Percentiles rank a stretch among this genome's conserved stretches.
phyloP scores from a whole-genome alignment of 2,797 vertebrate genomes.

The Clarias laeviceps region DNA sequence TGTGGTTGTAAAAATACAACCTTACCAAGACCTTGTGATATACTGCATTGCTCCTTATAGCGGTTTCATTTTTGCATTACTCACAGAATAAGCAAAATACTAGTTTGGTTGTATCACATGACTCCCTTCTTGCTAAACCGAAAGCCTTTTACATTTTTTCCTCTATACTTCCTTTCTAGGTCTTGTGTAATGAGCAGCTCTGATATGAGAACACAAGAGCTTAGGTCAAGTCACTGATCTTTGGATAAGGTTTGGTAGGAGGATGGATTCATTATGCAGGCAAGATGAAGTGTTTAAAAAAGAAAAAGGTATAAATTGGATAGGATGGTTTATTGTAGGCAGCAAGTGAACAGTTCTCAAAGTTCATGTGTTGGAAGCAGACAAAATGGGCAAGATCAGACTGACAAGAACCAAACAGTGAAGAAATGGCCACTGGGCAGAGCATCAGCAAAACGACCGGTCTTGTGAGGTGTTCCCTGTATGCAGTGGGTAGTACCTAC shows the following conservation, averaged over 20 bases:
- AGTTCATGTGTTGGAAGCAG: no score
- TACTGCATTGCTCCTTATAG: not conserved
- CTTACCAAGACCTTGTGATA: not conserved
- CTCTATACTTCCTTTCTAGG: constrained; percentile 41
- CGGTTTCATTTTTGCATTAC: not conserved
- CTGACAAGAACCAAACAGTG: no score
- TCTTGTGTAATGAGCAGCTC: constrained; percentile 54
- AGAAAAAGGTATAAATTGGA: not conserved
- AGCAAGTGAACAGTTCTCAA: no score
- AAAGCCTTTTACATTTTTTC: not conserved
- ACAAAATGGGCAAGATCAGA: no score
- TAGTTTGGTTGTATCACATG: constrained; percentile 55
- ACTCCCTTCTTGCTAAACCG: constrained; percentile 28
- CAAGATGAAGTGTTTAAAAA: not conserved
- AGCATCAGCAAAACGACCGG: no score
- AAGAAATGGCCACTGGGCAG: no score
- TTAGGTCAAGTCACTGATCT: constrained; percentile 35
- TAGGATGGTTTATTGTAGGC: no score
- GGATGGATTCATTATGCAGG: not conserved
- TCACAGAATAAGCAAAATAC: not conserved
- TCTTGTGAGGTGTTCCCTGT: no score
- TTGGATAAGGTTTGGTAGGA: constrained; percentile 41
- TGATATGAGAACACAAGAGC: constrained; percentile 25
- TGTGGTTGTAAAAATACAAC: not conserved
- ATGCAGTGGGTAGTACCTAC: no score